Percentiles rank a stretch among this genome's conserved stretches.
phyloP scores from a whole-genome alignment of 2,797 vertebrate species.

The Cynodonichthys magdalenae region DNA sequence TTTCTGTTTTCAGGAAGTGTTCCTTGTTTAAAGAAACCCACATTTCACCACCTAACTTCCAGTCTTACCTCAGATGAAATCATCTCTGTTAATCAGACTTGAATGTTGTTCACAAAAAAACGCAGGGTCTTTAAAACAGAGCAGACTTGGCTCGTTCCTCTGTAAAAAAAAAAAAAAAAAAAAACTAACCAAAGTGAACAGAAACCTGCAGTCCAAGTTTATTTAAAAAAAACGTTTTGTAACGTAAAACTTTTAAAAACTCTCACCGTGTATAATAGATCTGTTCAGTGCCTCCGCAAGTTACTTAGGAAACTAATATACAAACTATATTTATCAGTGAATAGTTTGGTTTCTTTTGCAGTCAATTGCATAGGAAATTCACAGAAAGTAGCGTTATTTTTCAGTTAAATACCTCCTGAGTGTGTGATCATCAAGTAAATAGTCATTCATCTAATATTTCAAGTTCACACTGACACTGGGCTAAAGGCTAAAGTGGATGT shows the following conservation, averaged over 20 bases:
- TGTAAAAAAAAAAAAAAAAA: conserved; percentile 11
- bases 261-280: conserved; percentile 47
- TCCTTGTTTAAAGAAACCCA: conserved; percentile 38
- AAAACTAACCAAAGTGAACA: conserved; percentile 64
- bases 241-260: conserved; percentile 42
- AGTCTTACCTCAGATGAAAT: conserved; percentile 64
- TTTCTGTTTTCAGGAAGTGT: conserved; percentile 63
- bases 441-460: conserved; percentile 59
- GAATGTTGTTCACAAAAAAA: conserved; percentile 47
- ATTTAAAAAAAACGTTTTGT: conserved; percentile 33
- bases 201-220: conserved; percentile 41
- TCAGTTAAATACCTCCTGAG: conserved; percentile 68
- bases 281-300: conserved; percentile 74
- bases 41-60: conserved; percentile 46
- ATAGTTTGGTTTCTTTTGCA: conserved; percentile 48
- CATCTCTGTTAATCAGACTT: conserved; percentile 34
- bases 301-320: conserved; percentile 60
- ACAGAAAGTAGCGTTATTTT: conserved; percentile 43
- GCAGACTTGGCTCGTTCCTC: conserved; percentile 33
- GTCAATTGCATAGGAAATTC: conserved; percentile 38
- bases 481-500: conserved; percentile 70
- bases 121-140: conserved; percentile 28
- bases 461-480: conserved; percentile 49
- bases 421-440: conserved; percentile 54
- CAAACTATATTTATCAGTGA: conserved; percentile 66